Conservation (phyloP, 2,888 invertebrate species). For the Rotaria socialis region DNA sequence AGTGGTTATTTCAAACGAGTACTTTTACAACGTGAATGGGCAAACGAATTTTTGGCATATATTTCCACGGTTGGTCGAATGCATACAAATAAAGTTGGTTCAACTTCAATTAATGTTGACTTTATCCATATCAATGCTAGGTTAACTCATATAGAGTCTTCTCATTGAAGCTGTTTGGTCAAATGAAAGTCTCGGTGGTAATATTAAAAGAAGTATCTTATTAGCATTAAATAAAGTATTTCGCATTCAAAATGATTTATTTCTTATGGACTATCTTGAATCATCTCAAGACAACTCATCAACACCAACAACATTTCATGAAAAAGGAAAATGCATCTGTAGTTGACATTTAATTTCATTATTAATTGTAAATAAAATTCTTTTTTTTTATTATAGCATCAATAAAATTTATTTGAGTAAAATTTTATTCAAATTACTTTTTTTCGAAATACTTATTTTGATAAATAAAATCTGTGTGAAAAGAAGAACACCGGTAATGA, state of each 20-base stretch:
- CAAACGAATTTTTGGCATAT: neutral
- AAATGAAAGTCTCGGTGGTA: neutral
- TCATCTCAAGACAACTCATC: neutral
- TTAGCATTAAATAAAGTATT: constrained; percentile 1
- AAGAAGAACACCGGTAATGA: no score
- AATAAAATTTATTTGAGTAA: no score
- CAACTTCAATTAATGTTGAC: neutral
- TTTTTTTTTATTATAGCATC: no score
- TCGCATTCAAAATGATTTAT: constrained; percentile 14
- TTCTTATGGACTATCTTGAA: neutral
- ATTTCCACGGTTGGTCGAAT: neutral
- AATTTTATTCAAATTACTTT: no score
- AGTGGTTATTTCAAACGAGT: neutral
- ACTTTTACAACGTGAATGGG: constrained; percentile 15
- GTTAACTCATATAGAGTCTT: neutral
- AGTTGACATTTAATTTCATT: neutral
- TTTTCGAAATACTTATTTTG: no score
- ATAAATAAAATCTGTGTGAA: no score
- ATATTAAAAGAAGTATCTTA: neutral
- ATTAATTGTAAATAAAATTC: neutral
- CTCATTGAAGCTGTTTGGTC: neutral
- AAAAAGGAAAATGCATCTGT: neutral
- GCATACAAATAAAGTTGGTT: neutral
- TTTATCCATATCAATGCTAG: neutral
- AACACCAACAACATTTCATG: neutral